phyloP scores from a whole-genome alignment of 2,113 vertebrate genomes.

The Sphaerodactylus townsendi region DNA sequence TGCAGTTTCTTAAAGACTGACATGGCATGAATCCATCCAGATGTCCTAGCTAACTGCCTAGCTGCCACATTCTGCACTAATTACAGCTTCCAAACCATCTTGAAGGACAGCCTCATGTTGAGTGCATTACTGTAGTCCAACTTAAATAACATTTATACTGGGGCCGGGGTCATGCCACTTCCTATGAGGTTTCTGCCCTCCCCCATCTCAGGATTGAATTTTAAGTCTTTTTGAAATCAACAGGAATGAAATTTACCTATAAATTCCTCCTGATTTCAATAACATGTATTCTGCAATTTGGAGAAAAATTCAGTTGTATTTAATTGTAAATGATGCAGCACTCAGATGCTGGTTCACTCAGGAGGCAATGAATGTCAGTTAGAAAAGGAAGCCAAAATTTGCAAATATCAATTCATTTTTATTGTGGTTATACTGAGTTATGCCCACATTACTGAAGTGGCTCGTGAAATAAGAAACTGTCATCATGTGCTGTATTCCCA shows the following conservation, averaged over 20 bases:
- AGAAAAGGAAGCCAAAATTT: not conserved
- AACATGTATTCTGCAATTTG: not conserved
- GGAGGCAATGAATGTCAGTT: not conserved
- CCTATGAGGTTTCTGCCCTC: no score
- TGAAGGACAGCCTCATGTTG: no score
- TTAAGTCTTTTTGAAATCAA: not conserved
- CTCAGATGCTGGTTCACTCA: not conserved
- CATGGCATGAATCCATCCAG: no score
- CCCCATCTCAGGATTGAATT: no score
- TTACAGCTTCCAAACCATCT: no score
- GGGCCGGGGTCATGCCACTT: no score
- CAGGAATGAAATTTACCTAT: not conserved
- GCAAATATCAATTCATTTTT: not conserved
- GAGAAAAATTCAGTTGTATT: not conserved
- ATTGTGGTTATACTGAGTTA: not conserved
- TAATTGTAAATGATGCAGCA: not conserved
- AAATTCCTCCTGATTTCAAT: not conserved
- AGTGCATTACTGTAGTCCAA: no score
- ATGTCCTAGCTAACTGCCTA: no score
- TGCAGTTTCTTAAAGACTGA: no score
- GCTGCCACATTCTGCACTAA: no score
- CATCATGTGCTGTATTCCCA: not conserved
- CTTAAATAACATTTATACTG: no score
- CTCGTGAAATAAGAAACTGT: not conserved
- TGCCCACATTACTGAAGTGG: not conserved